A percentile compares a stretch with the other conserved stretches of the same genome.
Evolutionary conservation across 1,140 invertebrate genomes (phyloP).

Genomic region (Neodiprion fabricii): DNA sequence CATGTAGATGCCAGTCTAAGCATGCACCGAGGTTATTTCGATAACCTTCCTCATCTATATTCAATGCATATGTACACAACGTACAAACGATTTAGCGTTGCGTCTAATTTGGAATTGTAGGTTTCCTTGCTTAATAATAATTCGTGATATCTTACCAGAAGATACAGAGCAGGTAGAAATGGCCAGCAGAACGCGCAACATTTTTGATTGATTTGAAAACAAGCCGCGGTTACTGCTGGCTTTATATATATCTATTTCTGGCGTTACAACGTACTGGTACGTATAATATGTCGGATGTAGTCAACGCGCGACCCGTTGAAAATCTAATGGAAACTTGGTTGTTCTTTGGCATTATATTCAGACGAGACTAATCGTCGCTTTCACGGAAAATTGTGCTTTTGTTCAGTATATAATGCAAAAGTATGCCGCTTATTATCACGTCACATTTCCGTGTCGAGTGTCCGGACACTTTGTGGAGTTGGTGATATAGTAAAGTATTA

Average conservation of each 20-base stretch:
- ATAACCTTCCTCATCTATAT: not conserved
- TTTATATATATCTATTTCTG: not conserved
- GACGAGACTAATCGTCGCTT: not conserved
- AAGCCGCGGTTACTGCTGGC: not conserved
- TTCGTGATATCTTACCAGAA: not conserved
- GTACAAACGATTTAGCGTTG: no score
- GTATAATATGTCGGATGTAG: not conserved
- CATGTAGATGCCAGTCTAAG: not conserved
- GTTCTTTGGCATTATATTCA: not conserved
- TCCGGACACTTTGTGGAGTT: no score
- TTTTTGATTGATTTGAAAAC: not conserved
- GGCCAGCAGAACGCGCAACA: not conserved
- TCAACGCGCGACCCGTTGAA: slow-evolving; percentile 2
- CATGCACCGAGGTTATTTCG: not conserved
- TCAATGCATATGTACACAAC: not conserved
- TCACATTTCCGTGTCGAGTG: no score
- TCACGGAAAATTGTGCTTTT: not conserved
- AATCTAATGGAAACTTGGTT: not conserved
- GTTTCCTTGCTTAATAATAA: no score
- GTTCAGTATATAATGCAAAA: not conserved
- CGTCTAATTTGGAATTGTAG: no score
- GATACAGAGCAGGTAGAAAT: not conserved
- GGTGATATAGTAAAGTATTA: no score
- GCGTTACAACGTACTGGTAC: not conserved
- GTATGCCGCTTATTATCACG: no score